Evolutionary conservation across 2,888 invertebrate genomes (phyloP).

Genomic region (Drosophila subquinaria): DNA sequence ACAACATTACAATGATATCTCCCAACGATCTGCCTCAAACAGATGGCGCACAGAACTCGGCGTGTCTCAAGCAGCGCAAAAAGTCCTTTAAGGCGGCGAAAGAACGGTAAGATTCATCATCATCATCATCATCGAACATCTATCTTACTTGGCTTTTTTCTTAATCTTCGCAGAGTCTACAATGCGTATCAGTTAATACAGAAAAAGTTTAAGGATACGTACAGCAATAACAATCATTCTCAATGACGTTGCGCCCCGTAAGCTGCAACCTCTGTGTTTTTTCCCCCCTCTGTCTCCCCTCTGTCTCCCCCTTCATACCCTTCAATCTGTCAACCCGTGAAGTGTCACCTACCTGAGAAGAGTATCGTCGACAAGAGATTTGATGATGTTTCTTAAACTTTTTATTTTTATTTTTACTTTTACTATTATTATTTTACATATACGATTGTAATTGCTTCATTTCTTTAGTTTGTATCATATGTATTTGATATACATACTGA

Average conservation of each 20-base stretch:
- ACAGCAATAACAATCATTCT: slow-evolving; percentile 85
- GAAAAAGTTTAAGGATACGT: slow-evolving; percentile 90
- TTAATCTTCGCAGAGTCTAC: slow-evolving; percentile 86
- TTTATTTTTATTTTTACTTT: slow-evolving; percentile 71
- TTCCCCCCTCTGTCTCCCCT: no score
- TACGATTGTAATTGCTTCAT: slow-evolving; percentile 83
- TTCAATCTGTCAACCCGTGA: slow-evolving; percentile 16
- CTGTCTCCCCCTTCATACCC: slow-evolving; percentile 1
- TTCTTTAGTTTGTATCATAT: slow-evolving; percentile 70
- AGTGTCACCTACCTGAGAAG: slow-evolving; percentile 33
- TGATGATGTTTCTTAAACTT: slow-evolving; percentile 71
- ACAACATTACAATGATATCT: slow-evolving; percentile 85
- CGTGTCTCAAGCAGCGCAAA: slow-evolving; percentile 84
- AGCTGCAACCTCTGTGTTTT: neutral
- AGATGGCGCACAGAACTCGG: slow-evolving; percentile 75
- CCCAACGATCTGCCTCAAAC: slow-evolving; percentile 84
- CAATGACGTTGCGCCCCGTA: slow-evolving; percentile 57
- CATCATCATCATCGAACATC: neutral
- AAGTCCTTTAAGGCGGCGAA: slow-evolving; percentile 86
- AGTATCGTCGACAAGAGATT: slow-evolving; percentile 26
- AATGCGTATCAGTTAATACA: slow-evolving; percentile 91
- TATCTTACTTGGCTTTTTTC: neutral
- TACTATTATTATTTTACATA: slow-evolving; percentile 73
- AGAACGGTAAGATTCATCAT: slow-evolving; percentile 81
- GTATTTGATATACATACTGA: slow-evolving; percentile 62